A percentile compares a stretch with the other conserved stretches of the same genome.
Evolutionary conservation across 2,888 invertebrate genomes (phyloP).

Genomic region (Chrysina gloriosa): DNA sequence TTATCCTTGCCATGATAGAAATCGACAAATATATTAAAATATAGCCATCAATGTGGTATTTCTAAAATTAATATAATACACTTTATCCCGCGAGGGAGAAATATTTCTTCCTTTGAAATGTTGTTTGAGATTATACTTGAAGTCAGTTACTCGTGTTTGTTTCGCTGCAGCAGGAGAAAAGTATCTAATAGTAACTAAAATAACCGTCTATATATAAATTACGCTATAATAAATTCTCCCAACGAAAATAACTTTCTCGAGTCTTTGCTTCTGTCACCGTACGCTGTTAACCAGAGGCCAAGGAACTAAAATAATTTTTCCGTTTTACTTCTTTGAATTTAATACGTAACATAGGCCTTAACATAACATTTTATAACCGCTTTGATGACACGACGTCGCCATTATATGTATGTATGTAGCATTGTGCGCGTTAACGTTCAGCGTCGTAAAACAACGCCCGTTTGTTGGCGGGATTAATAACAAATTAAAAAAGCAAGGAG

Average conservation of each 20-base stretch:
- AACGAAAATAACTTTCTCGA: slow-evolving; percentile 9
- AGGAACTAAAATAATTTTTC: slow-evolving; percentile 13
- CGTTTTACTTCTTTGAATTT: neutral
- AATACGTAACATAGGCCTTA: neutral
- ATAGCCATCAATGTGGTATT: too few species aligned
- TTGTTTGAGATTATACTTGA: too few species aligned
- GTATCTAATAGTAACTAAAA: slow-evolving; percentile 7
- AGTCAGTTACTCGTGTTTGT: neutral
- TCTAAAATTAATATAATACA: too few species aligned
- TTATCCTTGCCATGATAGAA: neutral
- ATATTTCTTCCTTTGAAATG: too few species aligned
- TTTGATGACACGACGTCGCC: neutral
- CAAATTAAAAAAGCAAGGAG: slow-evolving; percentile 10
- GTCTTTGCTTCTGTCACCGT: neutral
- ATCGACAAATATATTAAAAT: neutral
- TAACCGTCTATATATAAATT: slow-evolving; percentile 22
- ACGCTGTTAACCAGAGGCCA: neutral
- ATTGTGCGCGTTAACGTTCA: slow-evolving; percentile 2
- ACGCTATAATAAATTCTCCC: slow-evolving; percentile 10
- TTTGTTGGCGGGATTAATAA: slow-evolving; percentile 27
- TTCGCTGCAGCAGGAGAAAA: neutral
- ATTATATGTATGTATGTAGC: too few species aligned
- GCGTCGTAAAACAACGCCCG: neutral
- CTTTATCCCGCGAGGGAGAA: too few species aligned
- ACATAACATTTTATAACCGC: neutral